Evolutionary conservation across 2,113 vertebrate species (phyloP).

Genomic region (Uria aalge): DNA sequence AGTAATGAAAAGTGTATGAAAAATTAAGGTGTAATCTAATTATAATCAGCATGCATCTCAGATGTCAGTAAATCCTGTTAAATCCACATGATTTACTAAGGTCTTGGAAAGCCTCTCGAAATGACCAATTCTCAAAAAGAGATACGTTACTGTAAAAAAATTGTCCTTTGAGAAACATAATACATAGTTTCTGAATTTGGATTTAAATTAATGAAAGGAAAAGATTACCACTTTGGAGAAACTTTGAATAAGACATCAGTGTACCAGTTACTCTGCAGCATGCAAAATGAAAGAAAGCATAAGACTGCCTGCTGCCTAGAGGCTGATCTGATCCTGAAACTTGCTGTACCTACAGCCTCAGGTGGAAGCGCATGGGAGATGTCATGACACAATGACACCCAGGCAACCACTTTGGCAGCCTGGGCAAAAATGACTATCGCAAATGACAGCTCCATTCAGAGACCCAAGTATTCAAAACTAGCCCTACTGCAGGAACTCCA

Average conservation of each 20-base stretch:
- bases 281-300: background rate
- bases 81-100: background rate
- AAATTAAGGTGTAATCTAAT: constrained; percentile 32
- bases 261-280: background rate
- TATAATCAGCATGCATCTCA: background rate
- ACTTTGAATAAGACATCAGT: background rate
- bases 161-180: background rate
- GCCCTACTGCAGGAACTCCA: background rate
- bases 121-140: background rate
- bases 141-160: background rate
- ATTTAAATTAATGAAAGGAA: background rate
- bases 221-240: background rate
- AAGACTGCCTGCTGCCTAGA: background rate
- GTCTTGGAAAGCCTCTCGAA: background rate
- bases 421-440: background rate
- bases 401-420: background rate
- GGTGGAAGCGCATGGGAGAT: background rate
- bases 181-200: background rate
- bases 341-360: background rate
- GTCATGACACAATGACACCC: background rate
- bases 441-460: background rate
- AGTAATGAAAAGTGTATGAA: background rate
- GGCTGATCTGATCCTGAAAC: background rate
- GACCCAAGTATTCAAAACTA: background rate
- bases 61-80: constrained; percentile 13